Percentiles rank a stretch among this genome's conserved stretches.
Evolutionary conservation across 2,888 invertebrate genomes (phyloP).

Genomic region (Smittia aterrima): DNA sequence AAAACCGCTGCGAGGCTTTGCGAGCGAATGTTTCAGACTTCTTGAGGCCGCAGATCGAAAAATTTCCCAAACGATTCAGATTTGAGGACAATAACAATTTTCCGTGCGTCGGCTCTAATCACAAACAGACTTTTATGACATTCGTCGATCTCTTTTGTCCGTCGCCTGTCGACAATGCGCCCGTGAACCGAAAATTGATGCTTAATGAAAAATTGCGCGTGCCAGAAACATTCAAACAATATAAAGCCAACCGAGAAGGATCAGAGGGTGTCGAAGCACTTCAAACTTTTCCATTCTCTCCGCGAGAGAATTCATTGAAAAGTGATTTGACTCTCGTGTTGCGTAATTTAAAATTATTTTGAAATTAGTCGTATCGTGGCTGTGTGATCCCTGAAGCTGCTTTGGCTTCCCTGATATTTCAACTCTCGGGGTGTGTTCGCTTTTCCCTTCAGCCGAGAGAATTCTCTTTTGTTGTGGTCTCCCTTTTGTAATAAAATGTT

Average conservation of each 20-base stretch:
- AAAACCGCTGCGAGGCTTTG: background rate
- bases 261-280: conserved; percentile 16
- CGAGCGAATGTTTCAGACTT: background rate
- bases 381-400: no score
- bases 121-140: conserved; percentile 20
- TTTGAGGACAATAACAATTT: background rate
- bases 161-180: background rate
- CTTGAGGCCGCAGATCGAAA: background rate
- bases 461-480: conserved; percentile 36
- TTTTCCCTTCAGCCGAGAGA: conserved; percentile 22
- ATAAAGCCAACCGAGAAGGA: background rate
- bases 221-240: conserved; percentile 16
- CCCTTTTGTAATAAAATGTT: no score
- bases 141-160: background rate
- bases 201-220: conserved; percentile 18
- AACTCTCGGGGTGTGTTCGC: conserved; percentile 15
- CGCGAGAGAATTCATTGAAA: background rate
- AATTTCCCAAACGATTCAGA: background rate
- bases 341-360: conserved; percentile 30
- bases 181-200: conserved; percentile 1
- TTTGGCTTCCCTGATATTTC: background rate
- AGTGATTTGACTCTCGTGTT: background rate
- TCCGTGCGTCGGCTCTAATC: background rate
- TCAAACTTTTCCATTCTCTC: background rate
- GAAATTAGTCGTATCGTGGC: conserved; percentile 29